Base-by-base conservation (phyloP, 2,113 vertebrate genomes). In the Cricetomys ansorgei region DNA sequence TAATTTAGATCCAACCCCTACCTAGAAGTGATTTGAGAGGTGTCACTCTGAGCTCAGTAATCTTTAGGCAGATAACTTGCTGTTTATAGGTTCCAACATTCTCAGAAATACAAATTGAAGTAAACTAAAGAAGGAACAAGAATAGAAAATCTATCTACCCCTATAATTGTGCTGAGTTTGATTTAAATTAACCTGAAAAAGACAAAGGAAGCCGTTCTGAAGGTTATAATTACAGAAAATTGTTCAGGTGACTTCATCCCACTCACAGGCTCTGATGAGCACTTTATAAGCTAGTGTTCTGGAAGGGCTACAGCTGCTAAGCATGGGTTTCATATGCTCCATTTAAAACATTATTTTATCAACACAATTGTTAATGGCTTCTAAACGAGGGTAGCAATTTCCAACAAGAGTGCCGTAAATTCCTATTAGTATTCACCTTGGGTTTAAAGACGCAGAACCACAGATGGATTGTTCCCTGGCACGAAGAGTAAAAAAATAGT, bases 231-330 rank as follows among this genome's bases (percentile, higher is more conserved):
- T 94, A 96, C 11, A 98, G 96, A 65, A 92, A 95, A 93, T 89
- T 94, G 67, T 75, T 96, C 94, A 97, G 88, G 94, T 97, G 98
- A 96, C 92, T 97, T 91, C 95, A 96, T 96, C 96, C 89, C 96
- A 97, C 77, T n/a, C 89, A 95, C 64, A 92, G 83, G 85, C 79
- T 96, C 96, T 77, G 89, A 94, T n/a, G 79, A 92, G 65, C 72
- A n/a, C 55, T 92, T 95, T 91, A 93, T 76, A 62, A 59, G 87
- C 81, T 31, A 87, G 80, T 70, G 64, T 72, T 98, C 92, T n/a
- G 7, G 73, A 95, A 96, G 94, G 34, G 84, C 77, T 89, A 75
- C 86, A 97, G 93, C 92, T 98, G 84, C 72, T 96, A 43, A 43
- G 59, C 94, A 45, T 16, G 89, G 83, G 48, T 85, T 64, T 43